Evolutionary conservation across 2,797 vertebrate genomes (phyloP).

Genomic region (Menidia menidia): DNA sequence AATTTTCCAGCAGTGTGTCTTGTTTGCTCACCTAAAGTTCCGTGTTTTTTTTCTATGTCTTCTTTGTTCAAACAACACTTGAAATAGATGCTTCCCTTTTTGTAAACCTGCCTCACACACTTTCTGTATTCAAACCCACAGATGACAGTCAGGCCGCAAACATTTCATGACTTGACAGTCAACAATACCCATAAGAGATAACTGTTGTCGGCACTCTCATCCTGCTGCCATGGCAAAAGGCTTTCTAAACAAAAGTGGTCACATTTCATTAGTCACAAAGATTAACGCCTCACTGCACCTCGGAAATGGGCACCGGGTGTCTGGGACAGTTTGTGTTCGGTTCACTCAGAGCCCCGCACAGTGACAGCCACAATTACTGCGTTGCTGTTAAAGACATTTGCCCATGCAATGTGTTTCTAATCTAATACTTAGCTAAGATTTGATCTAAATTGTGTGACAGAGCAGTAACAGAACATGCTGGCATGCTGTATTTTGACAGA

Average conservation of each 20-base stretch:
- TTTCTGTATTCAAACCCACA: not conserved
- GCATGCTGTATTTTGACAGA: not conserved
- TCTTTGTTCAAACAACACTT: not conserved
- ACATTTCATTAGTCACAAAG: constrained; percentile 63
- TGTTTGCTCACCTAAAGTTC: not conserved
- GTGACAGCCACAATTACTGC: not conserved
- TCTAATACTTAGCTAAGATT: not conserved
- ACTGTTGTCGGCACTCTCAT: constrained; percentile 23
- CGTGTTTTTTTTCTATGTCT: not conserved
- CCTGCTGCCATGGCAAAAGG: constrained; percentile 43
- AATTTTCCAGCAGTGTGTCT: not conserved
- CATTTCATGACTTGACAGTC: constrained; percentile 9
- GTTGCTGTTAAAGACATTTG: not conserved
- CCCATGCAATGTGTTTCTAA: not conserved
- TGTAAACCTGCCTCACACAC: not conserved
- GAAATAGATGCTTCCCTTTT: not conserved
- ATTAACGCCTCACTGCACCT: constrained; percentile 60
- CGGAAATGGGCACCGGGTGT: constrained; percentile 43
- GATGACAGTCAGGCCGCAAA: constrained; percentile 1
- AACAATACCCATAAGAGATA: constrained; percentile 20
- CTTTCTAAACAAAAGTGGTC: constrained; percentile 71
- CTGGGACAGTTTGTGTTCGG: constrained; percentile 9
- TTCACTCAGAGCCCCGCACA: not conserved
- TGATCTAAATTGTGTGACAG: not conserved
- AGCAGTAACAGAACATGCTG: not conserved